phyloP scores from a whole-genome alignment of 2,797 vertebrate genomes.

The Etheostoma perlongum region DNA sequence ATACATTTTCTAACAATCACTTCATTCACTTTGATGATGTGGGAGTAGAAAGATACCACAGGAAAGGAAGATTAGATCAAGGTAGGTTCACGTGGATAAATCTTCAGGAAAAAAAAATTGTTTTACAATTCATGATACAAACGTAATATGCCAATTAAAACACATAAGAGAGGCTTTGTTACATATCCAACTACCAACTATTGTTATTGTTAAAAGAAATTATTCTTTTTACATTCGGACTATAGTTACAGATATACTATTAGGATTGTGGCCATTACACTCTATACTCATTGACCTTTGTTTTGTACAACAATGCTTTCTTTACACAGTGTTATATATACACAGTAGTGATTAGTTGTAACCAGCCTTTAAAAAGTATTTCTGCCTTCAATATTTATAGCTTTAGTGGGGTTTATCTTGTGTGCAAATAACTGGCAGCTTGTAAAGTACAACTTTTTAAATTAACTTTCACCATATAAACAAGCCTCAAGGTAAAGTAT shows the following conservation, averaged over 20 bases:
- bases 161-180: no score
- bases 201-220: no score
- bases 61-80: no score
- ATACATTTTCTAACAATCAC: no score
- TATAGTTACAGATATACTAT: neutral
- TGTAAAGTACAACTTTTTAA: constrained; percentile 42
- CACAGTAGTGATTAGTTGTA: neutral
- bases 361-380: neutral
- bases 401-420: constrained; percentile 11
- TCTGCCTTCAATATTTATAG: neutral
- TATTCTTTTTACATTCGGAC: neutral
- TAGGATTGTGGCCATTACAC: neutral
- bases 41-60: neutral
- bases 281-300: neutral
- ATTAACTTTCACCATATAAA: constrained; percentile 35
- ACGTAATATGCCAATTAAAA: no score
- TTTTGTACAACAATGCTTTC: neutral
- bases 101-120: no score
- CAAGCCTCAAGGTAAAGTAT: constrained; percentile 61
- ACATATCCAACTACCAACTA: constrained; percentile 29
- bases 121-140: no score
- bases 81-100: no score
- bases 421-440: constrained; percentile 22
- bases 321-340: neutral
- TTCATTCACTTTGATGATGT: no score